phyloP scores from a whole-genome alignment of 2,113 vertebrate genomes.

The Cichladusa arquata region DNA sequence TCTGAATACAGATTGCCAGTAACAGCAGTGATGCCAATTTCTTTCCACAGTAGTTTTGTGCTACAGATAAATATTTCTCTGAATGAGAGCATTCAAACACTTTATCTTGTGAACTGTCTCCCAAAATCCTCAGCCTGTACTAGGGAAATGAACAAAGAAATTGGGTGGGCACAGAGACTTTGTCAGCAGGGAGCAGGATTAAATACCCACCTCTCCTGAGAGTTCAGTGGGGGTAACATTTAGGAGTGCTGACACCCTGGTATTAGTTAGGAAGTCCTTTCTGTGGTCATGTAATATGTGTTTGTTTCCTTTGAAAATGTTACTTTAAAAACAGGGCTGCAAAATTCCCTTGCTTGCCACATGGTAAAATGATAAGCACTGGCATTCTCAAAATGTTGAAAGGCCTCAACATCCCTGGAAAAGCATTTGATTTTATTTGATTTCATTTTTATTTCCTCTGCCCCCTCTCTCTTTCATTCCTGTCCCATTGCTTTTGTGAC shows the following conservation, averaged over 20 bases:
- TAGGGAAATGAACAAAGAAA: not conserved
- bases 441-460: not conserved
- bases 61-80: not conserved
- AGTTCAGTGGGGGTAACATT: not conserved
- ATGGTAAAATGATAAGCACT: not conserved
- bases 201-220: not conserved
- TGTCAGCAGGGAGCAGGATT: not conserved
- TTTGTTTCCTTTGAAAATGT: not conserved
- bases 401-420: not conserved
- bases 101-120: not conserved
- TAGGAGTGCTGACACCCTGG: not conserved
- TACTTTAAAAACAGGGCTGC: not conserved
- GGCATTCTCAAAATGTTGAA: not conserved
- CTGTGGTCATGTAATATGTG: not conserved
- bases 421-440: not conserved
- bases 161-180: not conserved
- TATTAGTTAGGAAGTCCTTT: not conserved
- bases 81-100: not conserved
- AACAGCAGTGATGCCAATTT: not conserved
- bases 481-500: not conserved
- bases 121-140: not conserved
- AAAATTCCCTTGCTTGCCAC: not conserved
- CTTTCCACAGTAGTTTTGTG: not conserved
- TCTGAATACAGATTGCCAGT: not conserved
- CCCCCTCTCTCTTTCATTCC: not conserved